Evolutionary conservation across 2,113 vertebrate genomes (phyloP), one percentile per base, ranked within the genome.

Genomic region (Girardinichthys multiradiatus): DNA sequence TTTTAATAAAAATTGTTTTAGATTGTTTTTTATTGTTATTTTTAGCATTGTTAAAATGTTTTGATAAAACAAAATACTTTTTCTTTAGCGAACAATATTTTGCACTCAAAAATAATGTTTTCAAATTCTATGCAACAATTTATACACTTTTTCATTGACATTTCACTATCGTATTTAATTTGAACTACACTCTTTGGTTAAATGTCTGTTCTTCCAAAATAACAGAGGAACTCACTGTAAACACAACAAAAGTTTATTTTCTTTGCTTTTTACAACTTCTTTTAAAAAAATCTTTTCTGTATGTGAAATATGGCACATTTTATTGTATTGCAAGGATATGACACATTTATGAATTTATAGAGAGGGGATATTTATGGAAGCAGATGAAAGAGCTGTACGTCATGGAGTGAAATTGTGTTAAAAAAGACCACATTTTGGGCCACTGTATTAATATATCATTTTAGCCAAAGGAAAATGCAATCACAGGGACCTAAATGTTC

Each of bases 311-410:
- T 93, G 90, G 81, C 72, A 68, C 73, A 86, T 88, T 92, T 95
- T 93, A 94, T 94, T 94, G 90, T 92, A 91, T 93, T 92, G 82
- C 86, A 81, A 79, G 83, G 85, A 84, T 93, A 74, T 93, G 92
- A 92, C 90, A 94, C 89, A 88, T 93, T 92, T 92, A 92, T 87
- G 88, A 90, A 94, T 95, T 92, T 94, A 91, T 92, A 90, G 85
- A 82, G 88, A 77, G 84, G 58, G 74, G 83, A 92, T 94, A 94
- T 93, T 94, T 94, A 94, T 94, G 92, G 91, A 91, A 92, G 89
- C 89, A 91, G 91, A 92, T 90, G 90, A 93, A 92, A 91, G 88
- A 72, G 81, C 90, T 91, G 90, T 91, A 93, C 93, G 91, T 94
- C 91, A 93, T 79, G 71, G 81, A 68, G 74, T 68, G 73, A 87